Evolutionary conservation across 1,140 invertebrate species (phyloP).

Genomic region (Muscidifurax raptorellus): DNA sequence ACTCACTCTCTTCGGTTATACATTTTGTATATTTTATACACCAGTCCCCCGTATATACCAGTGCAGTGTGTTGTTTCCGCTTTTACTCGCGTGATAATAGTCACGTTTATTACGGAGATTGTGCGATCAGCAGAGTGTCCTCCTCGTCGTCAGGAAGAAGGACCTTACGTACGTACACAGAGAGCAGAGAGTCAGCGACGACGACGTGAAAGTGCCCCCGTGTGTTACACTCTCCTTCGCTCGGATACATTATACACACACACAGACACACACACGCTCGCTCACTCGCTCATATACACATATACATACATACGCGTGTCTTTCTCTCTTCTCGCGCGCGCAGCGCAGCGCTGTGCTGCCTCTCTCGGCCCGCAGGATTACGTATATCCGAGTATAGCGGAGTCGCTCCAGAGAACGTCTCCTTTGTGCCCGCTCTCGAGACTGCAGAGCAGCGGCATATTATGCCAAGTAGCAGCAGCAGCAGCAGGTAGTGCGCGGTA

Average conservation of each 20-base stretch:
- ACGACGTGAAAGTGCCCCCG: not conserved
- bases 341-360: not conserved
- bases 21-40: not conserved
- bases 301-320: not conserved
- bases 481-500: not conserved
- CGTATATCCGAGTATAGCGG: constrained; percentile 37
- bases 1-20: not conserved
- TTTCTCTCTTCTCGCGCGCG: not conserved
- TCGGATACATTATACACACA: not conserved
- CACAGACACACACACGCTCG: not conserved
- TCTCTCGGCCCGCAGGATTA: constrained; percentile 6
- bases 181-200: not conserved
- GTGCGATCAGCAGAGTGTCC: not conserved
- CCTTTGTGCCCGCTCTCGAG: constrained; percentile 38
- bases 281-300: not conserved
- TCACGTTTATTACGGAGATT: not conserved
- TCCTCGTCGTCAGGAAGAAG: not conserved
- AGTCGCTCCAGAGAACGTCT: constrained; percentile 39
- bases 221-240: not conserved
- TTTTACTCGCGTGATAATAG: not conserved
- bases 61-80: not conserved
- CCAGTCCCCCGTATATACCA: not conserved
- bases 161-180: not conserved
- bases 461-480: not conserved
- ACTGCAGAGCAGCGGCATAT: not conserved